Percentiles rank a stretch among this genome's conserved stretches.
Conservation (phyloP, 2,113 vertebrate species). For the Cichladusa arquata region DNA sequence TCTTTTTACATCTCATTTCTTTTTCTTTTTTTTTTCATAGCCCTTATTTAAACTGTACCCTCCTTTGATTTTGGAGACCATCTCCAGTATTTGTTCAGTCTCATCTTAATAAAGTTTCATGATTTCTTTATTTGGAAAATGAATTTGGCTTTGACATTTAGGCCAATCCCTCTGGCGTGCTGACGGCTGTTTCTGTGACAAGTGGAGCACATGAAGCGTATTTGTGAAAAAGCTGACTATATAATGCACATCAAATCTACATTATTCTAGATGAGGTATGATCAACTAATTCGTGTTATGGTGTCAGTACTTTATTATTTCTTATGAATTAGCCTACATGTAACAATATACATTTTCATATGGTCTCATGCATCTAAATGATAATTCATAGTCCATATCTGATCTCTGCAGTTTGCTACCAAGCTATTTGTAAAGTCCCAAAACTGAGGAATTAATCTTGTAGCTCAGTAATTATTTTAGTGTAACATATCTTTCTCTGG, state of each 20-base stretch:
- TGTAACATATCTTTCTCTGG: not conserved
- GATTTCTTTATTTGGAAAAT: not conserved
- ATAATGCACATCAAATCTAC: not conserved
- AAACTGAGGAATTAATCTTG: not conserved
- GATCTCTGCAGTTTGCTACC: not conserved
- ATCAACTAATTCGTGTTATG: not conserved
- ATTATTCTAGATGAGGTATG: not conserved
- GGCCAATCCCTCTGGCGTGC: not conserved
- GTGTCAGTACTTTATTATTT: not conserved
- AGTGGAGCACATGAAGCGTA: not conserved
- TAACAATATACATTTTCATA: not conserved
- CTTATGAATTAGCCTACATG: not conserved
- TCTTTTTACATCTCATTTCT: not conserved
- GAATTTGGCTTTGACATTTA: not conserved
- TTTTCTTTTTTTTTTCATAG: not conserved
- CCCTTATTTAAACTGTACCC: not conserved
- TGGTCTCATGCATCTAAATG: not conserved
- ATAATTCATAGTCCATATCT: not conserved
- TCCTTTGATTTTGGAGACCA: not conserved
- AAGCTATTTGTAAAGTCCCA: not conserved
- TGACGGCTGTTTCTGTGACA: not conserved
- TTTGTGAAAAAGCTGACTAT: not conserved
- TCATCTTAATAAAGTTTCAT: not conserved
- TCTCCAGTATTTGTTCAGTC: not conserved
- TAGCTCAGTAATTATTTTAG: not conserved